Evolutionary conservation across 2,888 invertebrate species (phyloP).

Genomic region (Pristionchus fissidentatus): DNA sequence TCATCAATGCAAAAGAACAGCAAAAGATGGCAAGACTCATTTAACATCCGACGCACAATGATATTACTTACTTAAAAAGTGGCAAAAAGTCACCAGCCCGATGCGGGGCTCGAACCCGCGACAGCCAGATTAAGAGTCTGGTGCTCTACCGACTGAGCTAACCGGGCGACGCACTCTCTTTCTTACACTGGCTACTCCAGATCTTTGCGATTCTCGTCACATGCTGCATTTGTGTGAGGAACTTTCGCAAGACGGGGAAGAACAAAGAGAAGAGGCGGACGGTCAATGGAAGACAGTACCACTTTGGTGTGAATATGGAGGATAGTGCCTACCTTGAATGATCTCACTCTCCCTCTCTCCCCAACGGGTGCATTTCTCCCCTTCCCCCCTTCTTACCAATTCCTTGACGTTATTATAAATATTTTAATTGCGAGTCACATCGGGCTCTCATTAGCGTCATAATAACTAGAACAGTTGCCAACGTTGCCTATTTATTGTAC

Average conservation of each 20-base stretch:
- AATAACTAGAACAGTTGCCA: conserved; percentile 26
- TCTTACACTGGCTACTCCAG: conserved; percentile 17
- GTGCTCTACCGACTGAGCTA: conserved; percentile 74
- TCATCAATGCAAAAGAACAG: not conserved
- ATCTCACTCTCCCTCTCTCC: conserved; percentile 15
- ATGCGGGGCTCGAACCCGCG: conserved; percentile 52
- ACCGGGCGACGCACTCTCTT: conserved; percentile 55
- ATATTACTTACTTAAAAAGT: not conserved
- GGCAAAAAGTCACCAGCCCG: conserved; percentile 40
- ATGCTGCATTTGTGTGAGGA: conserved; percentile 49
- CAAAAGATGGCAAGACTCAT: not conserved
- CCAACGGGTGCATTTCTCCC: conserved; percentile 8
- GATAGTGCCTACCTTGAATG: conserved; percentile 39
- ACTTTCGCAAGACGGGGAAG: not conserved
- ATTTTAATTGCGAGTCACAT: conserved; percentile 23
- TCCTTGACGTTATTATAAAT: not conserved
- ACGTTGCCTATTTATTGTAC: conserved; percentile 22
- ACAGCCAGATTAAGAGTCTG: conserved; percentile 52
- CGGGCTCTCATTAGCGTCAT: conserved; percentile 31
- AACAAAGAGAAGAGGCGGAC: conserved; percentile 22
- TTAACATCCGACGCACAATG: not conserved
- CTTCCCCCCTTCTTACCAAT: not conserved
- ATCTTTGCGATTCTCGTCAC: conserved; percentile 49
- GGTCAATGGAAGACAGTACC: conserved; percentile 29
- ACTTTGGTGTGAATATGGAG: conserved; percentile 40